A percentile compares a stretch with the other conserved stretches of the same genome.
Conservation (phyloP, 2,113 vertebrate genomes). For the Nestor notabilis region DNA sequence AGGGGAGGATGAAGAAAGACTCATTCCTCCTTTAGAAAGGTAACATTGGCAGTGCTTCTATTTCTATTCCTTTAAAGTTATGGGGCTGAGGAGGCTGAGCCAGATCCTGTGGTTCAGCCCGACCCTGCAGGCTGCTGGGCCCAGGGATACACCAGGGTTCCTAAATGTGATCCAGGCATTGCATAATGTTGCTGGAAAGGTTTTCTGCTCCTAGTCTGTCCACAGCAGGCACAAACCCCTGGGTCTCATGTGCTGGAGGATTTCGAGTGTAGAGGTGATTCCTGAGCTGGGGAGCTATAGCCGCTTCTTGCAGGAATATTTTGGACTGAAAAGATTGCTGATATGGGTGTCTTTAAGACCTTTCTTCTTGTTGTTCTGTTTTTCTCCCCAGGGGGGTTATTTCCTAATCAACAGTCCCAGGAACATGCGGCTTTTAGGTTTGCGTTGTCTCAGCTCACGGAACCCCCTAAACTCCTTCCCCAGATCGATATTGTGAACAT, state of each 20-base stretch:
- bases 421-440: conserved; percentile 99
- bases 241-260: fast-evolving
- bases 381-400: conserved; percentile 88
- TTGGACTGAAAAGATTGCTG: background rate
- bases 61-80: background rate
- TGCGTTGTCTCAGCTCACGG: conserved; percentile 94
- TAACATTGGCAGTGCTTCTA: fast-evolving
- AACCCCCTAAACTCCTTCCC: conserved; percentile 97
- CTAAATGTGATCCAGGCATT: background rate
- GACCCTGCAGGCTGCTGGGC: fast-evolving
- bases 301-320: background rate
- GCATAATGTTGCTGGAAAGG: background rate
- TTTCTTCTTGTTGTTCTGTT: conserved; percentile 35
- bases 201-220: background rate
- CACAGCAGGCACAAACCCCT: fast-evolving
- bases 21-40: background rate
- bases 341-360: background rate
- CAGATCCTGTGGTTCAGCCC: background rate
- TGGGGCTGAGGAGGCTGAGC: fast-evolving
- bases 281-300: background rate
- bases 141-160: background rate
- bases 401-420: conserved; percentile 93
- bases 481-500: conserved; percentile 99
- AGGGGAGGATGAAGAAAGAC: background rate
- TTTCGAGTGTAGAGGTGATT: background rate